Evolutionary conservation across 2,888 invertebrate species (phyloP).

Genomic region (Dryomyza anilis): DNA sequence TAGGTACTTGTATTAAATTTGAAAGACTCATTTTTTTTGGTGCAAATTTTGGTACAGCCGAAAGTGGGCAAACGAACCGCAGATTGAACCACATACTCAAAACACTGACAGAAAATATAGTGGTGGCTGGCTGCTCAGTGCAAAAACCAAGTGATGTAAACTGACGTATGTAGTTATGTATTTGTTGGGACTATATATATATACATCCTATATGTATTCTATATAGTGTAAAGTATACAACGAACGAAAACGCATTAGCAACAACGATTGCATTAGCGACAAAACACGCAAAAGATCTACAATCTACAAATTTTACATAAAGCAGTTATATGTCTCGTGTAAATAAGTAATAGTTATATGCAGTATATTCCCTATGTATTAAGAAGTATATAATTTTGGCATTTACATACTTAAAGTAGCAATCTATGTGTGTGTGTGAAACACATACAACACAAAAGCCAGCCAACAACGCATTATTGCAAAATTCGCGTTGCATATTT

Average conservation of each 20-base stretch:
- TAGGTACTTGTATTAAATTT: too few relatives aligned
- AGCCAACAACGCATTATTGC: neutral
- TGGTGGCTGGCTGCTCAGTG: too few relatives aligned
- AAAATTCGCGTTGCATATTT: conserved; percentile 8
- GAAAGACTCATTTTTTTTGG: too few relatives aligned
- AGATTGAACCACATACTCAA: too few relatives aligned
- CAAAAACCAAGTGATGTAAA: conserved; percentile 3
- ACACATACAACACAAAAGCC: neutral
- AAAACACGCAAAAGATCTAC: neutral
- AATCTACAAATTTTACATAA: neutral
- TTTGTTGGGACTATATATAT: neutral
- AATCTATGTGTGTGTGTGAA: neutral
- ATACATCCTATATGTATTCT: neutral
- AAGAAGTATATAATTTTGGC: too few relatives aligned
- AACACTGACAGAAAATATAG: too few relatives aligned
- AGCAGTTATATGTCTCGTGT: too few relatives aligned
- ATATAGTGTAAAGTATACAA: neutral
- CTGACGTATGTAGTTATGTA: neutral
- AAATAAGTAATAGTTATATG: too few relatives aligned
- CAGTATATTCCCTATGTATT: too few relatives aligned
- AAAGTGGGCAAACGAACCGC: too few relatives aligned
- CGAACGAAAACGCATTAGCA: neutral
- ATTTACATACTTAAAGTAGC: neutral
- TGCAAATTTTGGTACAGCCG: too few relatives aligned
- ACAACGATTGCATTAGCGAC: neutral